These are phyloP conservation scores for Ochotona curzoniae DNA, from an alignment of 2,113 vertebrate species.

Conservation along the genomic window DNA sequence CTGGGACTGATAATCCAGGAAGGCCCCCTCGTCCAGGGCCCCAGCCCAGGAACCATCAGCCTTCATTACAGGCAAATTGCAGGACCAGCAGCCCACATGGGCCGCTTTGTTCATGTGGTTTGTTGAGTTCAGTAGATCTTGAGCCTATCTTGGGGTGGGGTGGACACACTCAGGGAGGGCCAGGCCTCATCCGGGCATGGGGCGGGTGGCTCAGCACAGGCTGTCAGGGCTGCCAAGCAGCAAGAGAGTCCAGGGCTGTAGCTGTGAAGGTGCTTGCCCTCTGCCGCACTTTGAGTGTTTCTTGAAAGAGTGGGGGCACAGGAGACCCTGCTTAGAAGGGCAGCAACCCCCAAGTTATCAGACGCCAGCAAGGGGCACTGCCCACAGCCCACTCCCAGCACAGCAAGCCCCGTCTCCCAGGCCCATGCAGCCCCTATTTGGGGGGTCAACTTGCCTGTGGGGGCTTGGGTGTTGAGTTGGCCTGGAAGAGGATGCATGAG, in stretches of 20 bases:
- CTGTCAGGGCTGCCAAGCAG: too few relatives aligned
- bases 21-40: constrained; percentile 4
- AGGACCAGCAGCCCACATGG: not conserved
- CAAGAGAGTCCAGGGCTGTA: not conserved
- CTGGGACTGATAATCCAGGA: constrained; percentile 59
- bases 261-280: not conserved
- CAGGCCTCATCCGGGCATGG: not conserved
- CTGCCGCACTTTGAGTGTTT: not conserved
- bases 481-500: not conserved
- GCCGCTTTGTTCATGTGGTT: too few relatives aligned
- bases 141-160: not conserved
- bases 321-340: not conserved
- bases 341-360: not conserved
- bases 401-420: not conserved
- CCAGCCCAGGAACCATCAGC: not conserved
- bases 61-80: constrained; percentile 43
- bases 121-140: not conserved
- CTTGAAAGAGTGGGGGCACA: not conserved
- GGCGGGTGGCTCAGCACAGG: fast-evolving
- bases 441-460: not conserved
- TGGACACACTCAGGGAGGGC: not conserved
- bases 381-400: not conserved
- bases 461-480: not conserved
- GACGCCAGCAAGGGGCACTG: not conserved
- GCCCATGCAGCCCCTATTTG: not conserved